These are phyloP conservation scores for Sphinx pinastri DNA, from an alignment of 2,888 invertebrate species.

Conservation along the genomic window DNA sequence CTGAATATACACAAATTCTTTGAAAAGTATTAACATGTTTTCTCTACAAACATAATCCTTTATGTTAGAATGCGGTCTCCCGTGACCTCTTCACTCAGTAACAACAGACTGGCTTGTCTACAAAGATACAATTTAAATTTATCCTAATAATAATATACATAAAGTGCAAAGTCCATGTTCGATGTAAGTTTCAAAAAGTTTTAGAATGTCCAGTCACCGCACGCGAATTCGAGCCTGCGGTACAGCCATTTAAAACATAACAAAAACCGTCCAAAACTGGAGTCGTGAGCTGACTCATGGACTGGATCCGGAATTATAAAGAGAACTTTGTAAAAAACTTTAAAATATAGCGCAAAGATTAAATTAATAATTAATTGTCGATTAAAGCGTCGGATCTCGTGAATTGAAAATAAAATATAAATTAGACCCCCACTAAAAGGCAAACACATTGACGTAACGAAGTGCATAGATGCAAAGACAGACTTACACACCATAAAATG, in stretches of 20 bases:
- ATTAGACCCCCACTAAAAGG: not conserved
- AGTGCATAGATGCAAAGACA: no score
- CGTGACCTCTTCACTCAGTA: conserved; percentile 6
- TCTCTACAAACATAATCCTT: not conserved
- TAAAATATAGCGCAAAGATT: conserved; percentile 7
- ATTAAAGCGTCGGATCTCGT: not conserved
- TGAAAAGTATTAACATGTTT: not conserved
- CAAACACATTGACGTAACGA: not conserved
- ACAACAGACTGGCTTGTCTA: not conserved
- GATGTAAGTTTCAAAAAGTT: not conserved
- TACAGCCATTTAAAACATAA: conserved; percentile 22
- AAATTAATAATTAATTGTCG: conserved; percentile 7
- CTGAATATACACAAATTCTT: no score
- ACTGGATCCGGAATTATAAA: conserved; percentile 20
- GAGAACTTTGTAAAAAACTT: conserved; percentile 13
- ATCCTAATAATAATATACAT: not conserved
- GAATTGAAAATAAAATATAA: not conserved
- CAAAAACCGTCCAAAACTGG: conserved; percentile 24
- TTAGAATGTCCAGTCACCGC: conserved; percentile 20
- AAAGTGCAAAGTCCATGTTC: not conserved
- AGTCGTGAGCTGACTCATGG: conserved; percentile 19
- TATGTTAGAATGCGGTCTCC: conserved; percentile 4
- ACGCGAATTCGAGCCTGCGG: conserved; percentile 8
- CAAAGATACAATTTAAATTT: not conserved
- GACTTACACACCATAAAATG: no score